Evolutionary conservation across 37 sponge, comb jelly and placozoan species (phyloP), one percentile per base, ranked within the genome.

Genomic region (Crambe crambe): DNA sequence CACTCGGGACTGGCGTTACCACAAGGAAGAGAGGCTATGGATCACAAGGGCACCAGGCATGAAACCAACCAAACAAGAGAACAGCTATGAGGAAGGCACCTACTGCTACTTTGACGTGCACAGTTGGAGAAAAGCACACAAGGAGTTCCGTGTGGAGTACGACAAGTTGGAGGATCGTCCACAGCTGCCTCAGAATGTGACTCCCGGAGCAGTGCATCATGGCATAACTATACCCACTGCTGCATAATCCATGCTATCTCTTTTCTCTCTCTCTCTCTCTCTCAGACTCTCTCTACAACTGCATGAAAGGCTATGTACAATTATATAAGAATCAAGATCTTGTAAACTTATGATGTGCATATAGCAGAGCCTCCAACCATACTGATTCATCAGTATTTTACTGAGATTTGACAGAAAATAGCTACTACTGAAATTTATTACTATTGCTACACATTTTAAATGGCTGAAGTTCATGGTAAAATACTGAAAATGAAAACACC

Each of bases 1-100:
- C 43, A 69, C 85, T 30, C 80, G 96, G 51, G 94, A 95, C 56
- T 98, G 99, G 99, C 67, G 96, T 26, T 98, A 93, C 72, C 96
- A 98, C 85, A 98, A 96, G 59, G 97, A 96, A 32, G 97, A 98
- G 74, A 77, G 80, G 56, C 73, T 96, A 26, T 98, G 99, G 99
- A 94, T 98, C 34, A 96, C 93, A 18, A 83, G 93, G 68, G 97
- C 90, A 18, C 95, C 90, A 36, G 95, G 95, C 0, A 88, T 94
- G 73, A 94, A 93, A 72, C 97, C 99, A 1, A 70, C 65, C 32
- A 70, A 89, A 36, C 90, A 89, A 62, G 92, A 93, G 20, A 72
- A 72, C 31, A 85, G 82, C 1, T 90, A 85, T 81, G 91, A 96
- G 42, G 87, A 90, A 35, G 97, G 99, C 12, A 92, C 93, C 17